Conservation (phyloP, 2,113 vertebrate genomes). For the Ia io region DNA sequence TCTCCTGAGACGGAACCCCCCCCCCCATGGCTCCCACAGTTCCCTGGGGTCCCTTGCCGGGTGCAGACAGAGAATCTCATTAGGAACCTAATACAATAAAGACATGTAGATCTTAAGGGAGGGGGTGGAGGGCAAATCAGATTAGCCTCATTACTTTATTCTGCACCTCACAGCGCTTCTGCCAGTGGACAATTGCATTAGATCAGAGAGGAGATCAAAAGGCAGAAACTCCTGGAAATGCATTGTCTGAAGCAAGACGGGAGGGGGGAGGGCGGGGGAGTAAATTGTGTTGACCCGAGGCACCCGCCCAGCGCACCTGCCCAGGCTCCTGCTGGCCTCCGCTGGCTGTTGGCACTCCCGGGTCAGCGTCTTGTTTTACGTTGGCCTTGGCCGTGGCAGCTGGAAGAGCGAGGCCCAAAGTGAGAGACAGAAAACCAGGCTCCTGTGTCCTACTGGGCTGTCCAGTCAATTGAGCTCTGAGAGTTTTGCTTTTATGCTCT, state of each 20-base stretch:
- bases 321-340: not conserved
- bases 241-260: constrained; percentile 72
- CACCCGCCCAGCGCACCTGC: not conserved
- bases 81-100: constrained; percentile 99
- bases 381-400: not conserved
- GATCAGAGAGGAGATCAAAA: constrained; percentile 92
- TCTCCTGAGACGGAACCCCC: constrained; percentile 83
- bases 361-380: not conserved
- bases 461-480: not conserved
- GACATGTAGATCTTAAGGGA: constrained; percentile 94
- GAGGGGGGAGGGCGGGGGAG: not conserved
- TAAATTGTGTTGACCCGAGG: constrained; percentile 55
- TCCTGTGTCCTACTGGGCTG: not conserved
- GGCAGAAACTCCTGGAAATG: constrained; percentile 86
- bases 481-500: not conserved
- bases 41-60: constrained; percentile 85
- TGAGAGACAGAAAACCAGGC: not conserved
- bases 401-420: not conserved
- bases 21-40: constrained; percentile 15
- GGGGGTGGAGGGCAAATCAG: constrained; percentile 92
- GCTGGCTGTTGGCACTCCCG: not conserved
- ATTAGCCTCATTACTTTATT: constrained; percentile 99
- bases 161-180: constrained; percentile 95
- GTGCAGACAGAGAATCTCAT: constrained; percentile 93
- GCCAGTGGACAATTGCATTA: constrained; percentile 98